These are phyloP conservation scores for Esperia sulphurella DNA, from an alignment of 2,888 invertebrate species.

Conservation along the genomic window DNA sequence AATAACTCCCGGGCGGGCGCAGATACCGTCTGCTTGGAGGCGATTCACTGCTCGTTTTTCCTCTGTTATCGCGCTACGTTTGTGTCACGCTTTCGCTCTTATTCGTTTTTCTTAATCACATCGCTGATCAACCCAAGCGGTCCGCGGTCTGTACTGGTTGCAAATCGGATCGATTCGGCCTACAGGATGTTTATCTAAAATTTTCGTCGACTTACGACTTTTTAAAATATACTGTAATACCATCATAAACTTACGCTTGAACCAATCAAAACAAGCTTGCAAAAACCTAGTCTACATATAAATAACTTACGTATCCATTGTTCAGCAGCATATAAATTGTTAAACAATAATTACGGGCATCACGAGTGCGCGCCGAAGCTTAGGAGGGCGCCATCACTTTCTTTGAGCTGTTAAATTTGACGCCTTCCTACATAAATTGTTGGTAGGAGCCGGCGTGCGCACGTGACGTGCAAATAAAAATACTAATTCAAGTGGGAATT, in stretches of 20 bases:
- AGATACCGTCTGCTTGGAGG: slow-evolving; percentile 70
- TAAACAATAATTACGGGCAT: slow-evolving; percentile 56
- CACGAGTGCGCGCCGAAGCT: slow-evolving; percentile 47
- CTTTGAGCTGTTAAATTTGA: slow-evolving; percentile 65
- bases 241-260: not conserved
- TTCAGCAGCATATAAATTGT: slow-evolving; percentile 51
- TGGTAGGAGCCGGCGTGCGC: slow-evolving; percentile 50
- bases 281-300: slow-evolving; percentile 11
- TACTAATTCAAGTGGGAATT: slow-evolving; percentile 64
- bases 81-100: slow-evolving; percentile 71
- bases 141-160: slow-evolving; percentile 45
- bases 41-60: slow-evolving; percentile 71
- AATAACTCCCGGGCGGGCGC: slow-evolving; percentile 70
- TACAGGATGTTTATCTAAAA: slow-evolving; percentile 9
- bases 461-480: slow-evolving; percentile 72
- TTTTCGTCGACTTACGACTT: not conserved
- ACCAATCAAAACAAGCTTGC: not conserved
- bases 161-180: slow-evolving; percentile 32
- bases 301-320: slow-evolving; percentile 41
- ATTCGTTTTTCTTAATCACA: slow-evolving; percentile 69
- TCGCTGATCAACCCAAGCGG: slow-evolving; percentile 52
- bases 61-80: slow-evolving; percentile 69
- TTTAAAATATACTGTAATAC: not conserved
- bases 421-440: slow-evolving; percentile 64
- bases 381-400: slow-evolving; percentile 57